phyloP scores from a whole-genome alignment of 2,888 invertebrate species.

The Pinctada fucata region DNA sequence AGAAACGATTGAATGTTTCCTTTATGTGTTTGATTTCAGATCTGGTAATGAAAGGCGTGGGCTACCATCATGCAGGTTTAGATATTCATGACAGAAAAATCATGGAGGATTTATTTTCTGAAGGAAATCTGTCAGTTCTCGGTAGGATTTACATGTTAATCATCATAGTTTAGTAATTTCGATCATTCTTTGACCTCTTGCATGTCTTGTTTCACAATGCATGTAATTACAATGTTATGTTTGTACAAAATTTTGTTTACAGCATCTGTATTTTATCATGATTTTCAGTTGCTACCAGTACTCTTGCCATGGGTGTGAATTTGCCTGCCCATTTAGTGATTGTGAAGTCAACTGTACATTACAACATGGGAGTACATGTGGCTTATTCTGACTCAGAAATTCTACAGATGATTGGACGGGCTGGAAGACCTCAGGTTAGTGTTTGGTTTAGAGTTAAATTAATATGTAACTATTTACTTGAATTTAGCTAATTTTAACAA shows the following conservation, averaged over 20 bases:
- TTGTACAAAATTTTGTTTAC: too few relatives aligned
- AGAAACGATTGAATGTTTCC: too few relatives aligned
- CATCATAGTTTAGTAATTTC: too few relatives aligned
- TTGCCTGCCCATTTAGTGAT: slow-evolving; percentile 90
- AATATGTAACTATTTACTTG: background rate
- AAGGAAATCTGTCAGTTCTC: slow-evolving; percentile 83
- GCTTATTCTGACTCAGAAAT: slow-evolving; percentile 87
- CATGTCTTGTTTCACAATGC: too few relatives aligned
- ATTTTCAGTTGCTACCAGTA: slow-evolving; percentile 76
- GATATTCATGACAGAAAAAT: slow-evolving; percentile 82
- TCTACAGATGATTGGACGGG: slow-evolving; percentile 90
- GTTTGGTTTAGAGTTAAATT: background rate
- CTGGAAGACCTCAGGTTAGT: slow-evolving; percentile 83
- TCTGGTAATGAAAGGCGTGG: slow-evolving; percentile 83
- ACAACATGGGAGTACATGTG: slow-evolving; percentile 81
- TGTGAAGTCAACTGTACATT: slow-evolving; percentile 87
- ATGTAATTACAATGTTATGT: background rate
- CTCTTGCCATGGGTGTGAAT: slow-evolving; percentile 88
- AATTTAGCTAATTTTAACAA: too few relatives aligned
- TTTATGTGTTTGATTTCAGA: slow-evolving; percentile 65
- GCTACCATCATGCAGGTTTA: slow-evolving; percentile 89
- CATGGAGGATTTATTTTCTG: slow-evolving; percentile 84
- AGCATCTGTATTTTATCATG: too few relatives aligned
- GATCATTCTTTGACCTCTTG: too few relatives aligned
- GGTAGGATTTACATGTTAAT: slow-evolving; percentile 48